Base-by-base conservation (phyloP, 2,888 invertebrate species). In the Oxystoma pomonae region DNA sequence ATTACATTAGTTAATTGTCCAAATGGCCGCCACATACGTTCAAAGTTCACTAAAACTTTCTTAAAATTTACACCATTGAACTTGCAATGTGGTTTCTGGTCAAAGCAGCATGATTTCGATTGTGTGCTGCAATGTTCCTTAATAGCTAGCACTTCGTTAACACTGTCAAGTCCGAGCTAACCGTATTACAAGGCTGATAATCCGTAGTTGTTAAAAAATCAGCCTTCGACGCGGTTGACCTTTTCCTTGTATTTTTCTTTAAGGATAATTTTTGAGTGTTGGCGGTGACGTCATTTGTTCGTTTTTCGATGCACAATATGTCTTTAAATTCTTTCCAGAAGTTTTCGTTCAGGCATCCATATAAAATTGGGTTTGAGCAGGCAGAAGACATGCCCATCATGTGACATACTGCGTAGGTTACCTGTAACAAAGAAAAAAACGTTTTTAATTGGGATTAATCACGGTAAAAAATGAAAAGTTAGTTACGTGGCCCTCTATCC, bases 341-440 rank as follows among this genome's bases (percentile, higher is more conserved):
- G 80, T 95, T 95, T 72, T 96, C 95, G 78, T 96, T 96, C 71
- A 96, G 83, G 90, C 94, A 94, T 9, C 96, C 96, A 79, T 96
- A 96, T 1, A 96, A 84, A 19, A 96, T 82, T 0, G 96, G 96
- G 78, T 96, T 96, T 21, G 93, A 90, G 71, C 94, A 95, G 1
- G 95, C 94, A 59, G 94, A 94, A 9, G 92, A 91, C 89, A 96
- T 92, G 5, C 94, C 78, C 74, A 79, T 78, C 79, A 80, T 79
- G 69, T 80, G 79, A 59, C 79, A 79, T 3, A 79, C 71, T n/a
- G 79, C 79, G 64, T 78, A 79, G 35, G 72, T 72, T 17, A 78
- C 75, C 70, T 73, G 69, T 1, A 71, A 70, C 56, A 66, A 66
- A 64, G 21, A 19, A 60, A 21, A 35, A n/a, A n/a, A n/a, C n/a